phyloP scores from a whole-genome alignment of 2,888 invertebrate genomes.

The Lomographa bimaculata region DNA sequence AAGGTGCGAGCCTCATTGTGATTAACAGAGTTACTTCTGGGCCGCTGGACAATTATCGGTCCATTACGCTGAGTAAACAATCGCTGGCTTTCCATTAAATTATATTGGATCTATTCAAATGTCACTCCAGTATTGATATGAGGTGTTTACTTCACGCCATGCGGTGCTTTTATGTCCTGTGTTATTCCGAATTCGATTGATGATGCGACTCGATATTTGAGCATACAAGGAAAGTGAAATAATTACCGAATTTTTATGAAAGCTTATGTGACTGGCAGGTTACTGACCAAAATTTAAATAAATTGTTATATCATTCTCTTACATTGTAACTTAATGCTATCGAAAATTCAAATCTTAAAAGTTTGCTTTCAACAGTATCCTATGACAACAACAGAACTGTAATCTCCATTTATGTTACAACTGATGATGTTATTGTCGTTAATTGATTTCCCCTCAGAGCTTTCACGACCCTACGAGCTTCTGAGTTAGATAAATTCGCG shows the following conservation, averaged over 20 bases:
- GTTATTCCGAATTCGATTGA: conserved; percentile 14
- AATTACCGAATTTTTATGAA: conserved; percentile 3
- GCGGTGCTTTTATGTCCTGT: conserved; percentile 12
- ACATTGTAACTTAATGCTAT: too few relatives aligned
- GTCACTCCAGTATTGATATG: conserved; percentile 50
- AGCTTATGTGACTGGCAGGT: too few relatives aligned
- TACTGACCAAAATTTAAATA: too few relatives aligned
- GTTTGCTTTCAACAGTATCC: conserved; percentile 57
- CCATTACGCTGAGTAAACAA: conserved; percentile 77
- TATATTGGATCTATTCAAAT: conserved; percentile 59
- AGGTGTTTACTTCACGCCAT: conserved; percentile 31
- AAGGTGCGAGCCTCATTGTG: conserved; percentile 74
- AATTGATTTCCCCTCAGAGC: conserved; percentile 75
- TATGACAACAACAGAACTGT: conserved; percentile 47
- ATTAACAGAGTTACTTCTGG: conserved; percentile 81
- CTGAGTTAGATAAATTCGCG: conserved; percentile 76
- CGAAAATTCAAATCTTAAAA: conserved; percentile 26
- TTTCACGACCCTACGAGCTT: conserved; percentile 56
- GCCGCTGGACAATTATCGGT: conserved; percentile 80
- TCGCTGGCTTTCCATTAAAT: conserved; percentile 67
- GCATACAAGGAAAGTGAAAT: background rate
- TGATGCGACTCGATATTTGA: conserved; percentile 6
- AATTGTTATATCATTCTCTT: too few relatives aligned
- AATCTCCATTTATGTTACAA: conserved; percentile 60
- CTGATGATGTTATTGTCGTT: conserved; percentile 63